Conservation (phyloP, 1,140 invertebrate species). For the Ceratosolen fusciceps region DNA sequence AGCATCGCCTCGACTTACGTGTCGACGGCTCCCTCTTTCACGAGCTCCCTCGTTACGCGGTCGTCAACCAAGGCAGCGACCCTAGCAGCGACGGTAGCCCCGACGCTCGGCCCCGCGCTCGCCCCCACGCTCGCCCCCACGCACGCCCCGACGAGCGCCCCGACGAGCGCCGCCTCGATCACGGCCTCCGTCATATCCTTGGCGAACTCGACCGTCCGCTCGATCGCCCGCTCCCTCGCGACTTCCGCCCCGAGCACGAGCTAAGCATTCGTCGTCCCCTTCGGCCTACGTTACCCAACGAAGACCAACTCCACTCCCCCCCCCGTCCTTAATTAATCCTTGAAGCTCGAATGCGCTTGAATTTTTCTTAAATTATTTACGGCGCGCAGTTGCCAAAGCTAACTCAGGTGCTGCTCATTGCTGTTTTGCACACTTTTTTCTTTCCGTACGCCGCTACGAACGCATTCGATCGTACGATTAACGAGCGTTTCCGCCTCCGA, state of each 20-base stretch:
- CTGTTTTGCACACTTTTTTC: background rate
- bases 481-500: too few species aligned
- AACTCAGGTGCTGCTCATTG: constrained; percentile 12
- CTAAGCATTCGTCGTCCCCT: background rate
- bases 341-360: background rate
- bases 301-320: too few species aligned
- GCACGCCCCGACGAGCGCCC: too few species aligned
- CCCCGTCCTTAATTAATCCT: background rate
- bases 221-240: background rate
- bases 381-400: background rate
- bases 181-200: background rate
- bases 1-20: background rate
- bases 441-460: too few species aligned
- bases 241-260: background rate
- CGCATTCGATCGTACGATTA: background rate
- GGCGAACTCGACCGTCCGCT: background rate
- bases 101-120: background rate
- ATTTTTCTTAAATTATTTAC: background rate
- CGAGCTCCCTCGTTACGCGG: background rate
- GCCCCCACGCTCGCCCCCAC: background rate
- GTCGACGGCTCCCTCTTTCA: background rate
- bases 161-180: background rate
- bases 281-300: too few species aligned
- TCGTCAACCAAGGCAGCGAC: background rate
- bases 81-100: background rate